Percentiles rank a stretch among this genome's conserved stretches.
phyloP scores from a whole-genome alignment of 1,140 invertebrate genomes.

The Teleopsis dalmanni region DNA sequence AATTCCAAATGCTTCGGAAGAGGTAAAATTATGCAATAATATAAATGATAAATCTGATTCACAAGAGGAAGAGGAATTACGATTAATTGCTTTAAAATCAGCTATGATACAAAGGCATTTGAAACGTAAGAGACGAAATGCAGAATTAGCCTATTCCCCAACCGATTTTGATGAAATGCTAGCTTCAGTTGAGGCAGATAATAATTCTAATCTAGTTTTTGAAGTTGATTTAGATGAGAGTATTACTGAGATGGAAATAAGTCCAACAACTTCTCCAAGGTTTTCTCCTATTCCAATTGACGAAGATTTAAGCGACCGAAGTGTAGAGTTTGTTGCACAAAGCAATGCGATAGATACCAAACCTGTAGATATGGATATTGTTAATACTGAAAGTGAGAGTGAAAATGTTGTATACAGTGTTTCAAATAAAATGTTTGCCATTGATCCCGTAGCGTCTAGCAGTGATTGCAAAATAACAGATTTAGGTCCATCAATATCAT shows the following conservation, averaged over 20 bases:
- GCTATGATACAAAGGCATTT: constrained; percentile 34
- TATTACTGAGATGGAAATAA: constrained; percentile 35
- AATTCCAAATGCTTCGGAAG: constrained; percentile 1
- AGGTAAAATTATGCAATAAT: constrained; percentile 5
- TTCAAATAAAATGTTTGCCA: no score
- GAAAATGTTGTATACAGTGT: not conserved
- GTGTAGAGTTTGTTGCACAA: constrained; percentile 4
- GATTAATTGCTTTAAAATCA: constrained; percentile 37
- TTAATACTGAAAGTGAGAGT: constrained; percentile 31
- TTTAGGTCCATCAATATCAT: no score
- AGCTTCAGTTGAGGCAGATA: not conserved
- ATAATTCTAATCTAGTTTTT: constrained; percentile 20
- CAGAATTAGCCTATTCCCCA: constrained; percentile 38
- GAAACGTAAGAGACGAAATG: constrained; percentile 36
- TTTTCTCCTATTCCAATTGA: constrained; percentile 18
- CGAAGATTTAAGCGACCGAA: constrained; percentile 7
- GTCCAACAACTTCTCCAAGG: constrained; percentile 32
- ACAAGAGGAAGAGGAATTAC: constrained; percentile 25
- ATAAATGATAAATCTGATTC: constrained; percentile 17
- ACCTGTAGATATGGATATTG: constrained; percentile 40
- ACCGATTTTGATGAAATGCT: constrained; percentile 34
- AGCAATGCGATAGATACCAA: constrained; percentile 20
- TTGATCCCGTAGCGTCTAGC: no score
- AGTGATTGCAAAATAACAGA: no score
- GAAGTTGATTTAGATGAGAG: constrained; percentile 8